A percentile compares a stretch with the other conserved stretches of the same genome.
These are phyloP conservation scores for Hippoglossus stenolepis DNA, from an alignment of 2,113 vertebrate species.

Conservation along the genomic window DNA sequence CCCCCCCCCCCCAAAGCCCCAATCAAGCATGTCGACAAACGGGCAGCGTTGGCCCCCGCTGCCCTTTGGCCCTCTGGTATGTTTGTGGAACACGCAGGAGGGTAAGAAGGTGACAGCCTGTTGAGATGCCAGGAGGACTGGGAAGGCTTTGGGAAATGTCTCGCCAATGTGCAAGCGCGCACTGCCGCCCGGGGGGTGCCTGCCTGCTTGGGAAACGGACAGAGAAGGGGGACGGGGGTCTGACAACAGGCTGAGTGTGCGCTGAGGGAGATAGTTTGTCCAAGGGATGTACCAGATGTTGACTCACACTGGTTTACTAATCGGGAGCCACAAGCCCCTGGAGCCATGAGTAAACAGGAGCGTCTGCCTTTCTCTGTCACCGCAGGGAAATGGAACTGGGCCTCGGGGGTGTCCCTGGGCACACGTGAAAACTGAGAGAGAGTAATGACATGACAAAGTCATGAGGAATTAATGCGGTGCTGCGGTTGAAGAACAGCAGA, in stretches of 20 bases:
- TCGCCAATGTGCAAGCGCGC: constrained; percentile 72
- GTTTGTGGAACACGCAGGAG: constrained; percentile 72
- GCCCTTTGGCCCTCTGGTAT: constrained; percentile 68
- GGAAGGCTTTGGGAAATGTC: constrained; percentile 79
- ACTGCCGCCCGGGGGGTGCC: constrained; percentile 67
- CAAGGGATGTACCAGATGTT: constrained; percentile 80
- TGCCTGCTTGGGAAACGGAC: constrained; percentile 58
- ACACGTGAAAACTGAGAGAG: constrained; percentile 44
- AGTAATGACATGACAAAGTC: constrained; percentile 42
- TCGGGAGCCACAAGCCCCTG: constrained; percentile 79
- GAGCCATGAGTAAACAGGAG: constrained; percentile 79
- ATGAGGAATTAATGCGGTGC: constrained; percentile 37
- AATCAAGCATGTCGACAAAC: constrained; percentile 54
- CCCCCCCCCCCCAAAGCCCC: constrained; percentile 16
- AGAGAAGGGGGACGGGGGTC: constrained; percentile 50
- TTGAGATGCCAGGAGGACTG: constrained; percentile 76
- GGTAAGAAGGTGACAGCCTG: constrained; percentile 67
- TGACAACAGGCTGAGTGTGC: constrained; percentile 75
- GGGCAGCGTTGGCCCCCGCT: constrained; percentile 37
- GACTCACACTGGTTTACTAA: constrained; percentile 83
- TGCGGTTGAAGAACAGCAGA: constrained; percentile 29
- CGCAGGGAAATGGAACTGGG: constrained; percentile 44
- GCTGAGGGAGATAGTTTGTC: constrained; percentile 75
- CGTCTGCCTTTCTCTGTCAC: constrained; percentile 75
- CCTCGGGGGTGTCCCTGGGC: constrained; percentile 10